Conservation (phyloP, 2,113 vertebrate genomes). For the Lutjanus erythropterus region DNA sequence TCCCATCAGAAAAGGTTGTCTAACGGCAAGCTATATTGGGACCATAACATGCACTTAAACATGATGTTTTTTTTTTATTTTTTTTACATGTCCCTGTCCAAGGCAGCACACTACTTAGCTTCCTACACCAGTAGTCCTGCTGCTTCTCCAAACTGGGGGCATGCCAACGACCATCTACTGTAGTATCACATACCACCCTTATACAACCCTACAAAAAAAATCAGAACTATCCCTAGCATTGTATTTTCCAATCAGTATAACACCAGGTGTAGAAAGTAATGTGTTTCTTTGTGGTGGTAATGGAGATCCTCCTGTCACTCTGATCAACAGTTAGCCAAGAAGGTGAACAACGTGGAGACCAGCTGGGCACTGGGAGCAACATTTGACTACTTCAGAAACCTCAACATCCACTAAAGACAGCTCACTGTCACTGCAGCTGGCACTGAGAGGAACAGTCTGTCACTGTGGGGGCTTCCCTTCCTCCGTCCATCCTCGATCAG, state of each 20-base stretch:
- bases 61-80: too few species aligned
- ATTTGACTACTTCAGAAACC: constrained; percentile 93
- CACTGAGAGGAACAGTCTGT: constrained; percentile 76
- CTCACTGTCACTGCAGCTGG: constrained; percentile 64
- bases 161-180: too few species aligned
- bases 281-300: constrained; percentile 20
- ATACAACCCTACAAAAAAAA: too few species aligned
- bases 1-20: too few species aligned
- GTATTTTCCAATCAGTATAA: not conserved
- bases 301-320: constrained; percentile 42
- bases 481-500: constrained; percentile 41
- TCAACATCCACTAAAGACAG: constrained; percentile 86
- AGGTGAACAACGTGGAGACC: constrained; percentile 97
- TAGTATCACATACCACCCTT: too few species aligned
- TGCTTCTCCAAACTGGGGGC: too few species aligned
- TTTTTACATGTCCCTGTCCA: too few species aligned
- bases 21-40: too few species aligned
- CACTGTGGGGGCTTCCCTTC: constrained; percentile 63
- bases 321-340: constrained; percentile 91
- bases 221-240: not conserved
- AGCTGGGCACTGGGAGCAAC: constrained; percentile 98
- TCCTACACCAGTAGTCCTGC: too few species aligned
- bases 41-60: too few species aligned
- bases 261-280: not conserved
- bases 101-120: too few species aligned